Base-by-base conservation (phyloP, 2,113 vertebrate genomes). In the Variabilichromis moorii region DNA sequence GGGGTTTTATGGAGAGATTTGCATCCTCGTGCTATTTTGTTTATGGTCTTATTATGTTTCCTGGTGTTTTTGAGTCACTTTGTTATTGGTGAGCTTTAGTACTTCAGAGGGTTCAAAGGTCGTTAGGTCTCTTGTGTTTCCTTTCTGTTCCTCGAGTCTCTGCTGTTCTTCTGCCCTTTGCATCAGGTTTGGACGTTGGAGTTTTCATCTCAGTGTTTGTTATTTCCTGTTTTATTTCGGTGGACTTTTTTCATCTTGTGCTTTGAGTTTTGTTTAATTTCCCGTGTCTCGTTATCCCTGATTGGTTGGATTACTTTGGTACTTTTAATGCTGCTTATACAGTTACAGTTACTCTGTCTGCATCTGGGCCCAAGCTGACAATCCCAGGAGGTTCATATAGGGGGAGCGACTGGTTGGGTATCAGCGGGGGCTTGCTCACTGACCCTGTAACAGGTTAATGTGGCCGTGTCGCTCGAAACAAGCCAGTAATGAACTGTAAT, bases 101-200 rank as follows among this genome's bases (percentile, higher is more conserved):
- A 33, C 28, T 11, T 61, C 9, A 33, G 59, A 63, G 59, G 0
- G 0, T 63, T 10, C 0, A 1, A 19, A 33, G 59, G 9, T 63
- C 3, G 4, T 63, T 19, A 19, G 5, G 57, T 6, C 16, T 61
- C 4, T 28, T 17, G 26, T 59, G 55, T 61, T 59, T 3, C 26
- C 26, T 31, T 17, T 59, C 26, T 59, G 55, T 17, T 63, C 16
- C 59, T 19, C 28, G 16, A 1, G 28, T 63, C 59, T 63, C 59
- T 19, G 28, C 28, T 63, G 28, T 33, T 33, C 9, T 63, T 63
- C 28, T 19, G 16, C 16, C 16, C 0, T 63, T 63, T 63, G 28
- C 4, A 3, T 11, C 59, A 33, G 9, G 59, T 19, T 19, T 19
- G 59, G 59, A 63, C 0, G 0, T 3, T 33, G 0, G 3, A 0